Percentiles rank a stretch among this genome's conserved stretches.
phyloP scores from a whole-genome alignment of 2,888 invertebrate species.

The Xylota segnis region DNA sequence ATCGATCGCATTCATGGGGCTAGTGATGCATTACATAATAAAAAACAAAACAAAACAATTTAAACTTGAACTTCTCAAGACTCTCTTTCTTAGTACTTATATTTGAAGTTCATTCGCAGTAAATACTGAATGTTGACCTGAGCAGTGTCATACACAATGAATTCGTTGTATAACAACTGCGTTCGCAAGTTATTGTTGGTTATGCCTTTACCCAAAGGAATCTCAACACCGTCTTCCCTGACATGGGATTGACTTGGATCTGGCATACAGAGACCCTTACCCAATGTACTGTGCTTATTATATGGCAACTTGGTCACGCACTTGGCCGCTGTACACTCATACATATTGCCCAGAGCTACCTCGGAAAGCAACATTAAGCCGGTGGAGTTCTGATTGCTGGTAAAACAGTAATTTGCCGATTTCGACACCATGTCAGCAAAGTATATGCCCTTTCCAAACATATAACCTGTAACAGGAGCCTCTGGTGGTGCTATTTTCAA shows the following conservation, averaged over 20 bases:
- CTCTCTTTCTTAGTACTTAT: conserved; percentile 85
- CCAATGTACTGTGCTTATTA: conserved; percentile 95
- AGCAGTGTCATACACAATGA: conserved; percentile 97
- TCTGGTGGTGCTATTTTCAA: conserved; percentile 99
- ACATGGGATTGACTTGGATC: conserved; percentile 87
- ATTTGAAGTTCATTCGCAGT: conserved; percentile 93
- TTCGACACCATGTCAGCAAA: conserved; percentile 99
- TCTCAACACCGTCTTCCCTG: conserved; percentile 89
- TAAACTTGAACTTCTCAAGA: too few relatives aligned
- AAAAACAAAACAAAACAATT: too few relatives aligned
- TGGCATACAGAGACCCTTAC: conserved; percentile 93
- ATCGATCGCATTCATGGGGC: too few relatives aligned
- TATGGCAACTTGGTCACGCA: conserved; percentile 91
- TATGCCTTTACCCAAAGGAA: conserved; percentile 90
- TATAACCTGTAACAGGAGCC: conserved; percentile 96
- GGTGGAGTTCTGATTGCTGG: conserved; percentile 88
- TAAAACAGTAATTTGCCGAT: conserved; percentile 97
- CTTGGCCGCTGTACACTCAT: conserved; percentile 90
- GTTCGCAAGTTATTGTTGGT: conserved; percentile 83
- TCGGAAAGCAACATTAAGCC: conserved; percentile 97
- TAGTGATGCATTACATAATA: too few relatives aligned
- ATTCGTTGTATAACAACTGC: conserved; percentile 96
- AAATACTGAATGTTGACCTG: conserved; percentile 97
- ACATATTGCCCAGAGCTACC: conserved; percentile 97
- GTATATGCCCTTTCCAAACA: conserved; percentile 99